These are phyloP conservation scores for Meandrusa payeni DNA, from an alignment of 2,888 invertebrate genomes.

Conservation along the genomic window DNA sequence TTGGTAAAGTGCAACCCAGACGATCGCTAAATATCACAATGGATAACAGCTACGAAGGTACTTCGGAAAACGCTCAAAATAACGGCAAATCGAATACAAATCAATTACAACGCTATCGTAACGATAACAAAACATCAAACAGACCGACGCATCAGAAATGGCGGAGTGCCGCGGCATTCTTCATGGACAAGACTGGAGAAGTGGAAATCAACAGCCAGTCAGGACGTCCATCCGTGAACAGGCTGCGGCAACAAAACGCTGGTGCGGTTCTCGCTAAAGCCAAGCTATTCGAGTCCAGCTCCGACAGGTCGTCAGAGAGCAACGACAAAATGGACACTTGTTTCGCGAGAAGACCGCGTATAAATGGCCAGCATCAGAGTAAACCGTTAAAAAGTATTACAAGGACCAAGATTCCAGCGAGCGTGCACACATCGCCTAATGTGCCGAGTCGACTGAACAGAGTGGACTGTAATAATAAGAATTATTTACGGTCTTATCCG, in stretches of 20 bases:
- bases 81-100: slow-evolving; percentile 42
- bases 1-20: slow-evolving; percentile 55
- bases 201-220: slow-evolving; percentile 66
- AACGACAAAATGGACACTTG: slow-evolving; percentile 51
- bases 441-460: slow-evolving; percentile 34
- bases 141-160: slow-evolving; percentile 67
- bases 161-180: slow-evolving; percentile 79
- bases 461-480: slow-evolving; percentile 6
- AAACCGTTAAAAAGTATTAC: slow-evolving; percentile 49
- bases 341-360: slow-evolving; percentile 68
- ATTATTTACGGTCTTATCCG: slow-evolving; percentile 13
- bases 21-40: slow-evolving; percentile 56
- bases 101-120: slow-evolving; percentile 47
- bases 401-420: slow-evolving; percentile 41
- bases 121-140: slow-evolving; percentile 41
- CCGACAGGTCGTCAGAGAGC: slow-evolving; percentile 69
- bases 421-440: slow-evolving; percentile 31
- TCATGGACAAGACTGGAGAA: slow-evolving; percentile 74
- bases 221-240: slow-evolving; percentile 86
- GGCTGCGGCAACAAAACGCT: slow-evolving; percentile 86
- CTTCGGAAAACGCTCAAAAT: slow-evolving; percentile 54
- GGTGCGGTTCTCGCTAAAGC: slow-evolving; percentile 91
- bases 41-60: slow-evolving; percentile 52
- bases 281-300: slow-evolving; percentile 84
- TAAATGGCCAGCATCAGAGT: slow-evolving; percentile 47